phyloP scores from a whole-genome alignment of 1,140 invertebrate genomes.

The Linepithema humile region DNA sequence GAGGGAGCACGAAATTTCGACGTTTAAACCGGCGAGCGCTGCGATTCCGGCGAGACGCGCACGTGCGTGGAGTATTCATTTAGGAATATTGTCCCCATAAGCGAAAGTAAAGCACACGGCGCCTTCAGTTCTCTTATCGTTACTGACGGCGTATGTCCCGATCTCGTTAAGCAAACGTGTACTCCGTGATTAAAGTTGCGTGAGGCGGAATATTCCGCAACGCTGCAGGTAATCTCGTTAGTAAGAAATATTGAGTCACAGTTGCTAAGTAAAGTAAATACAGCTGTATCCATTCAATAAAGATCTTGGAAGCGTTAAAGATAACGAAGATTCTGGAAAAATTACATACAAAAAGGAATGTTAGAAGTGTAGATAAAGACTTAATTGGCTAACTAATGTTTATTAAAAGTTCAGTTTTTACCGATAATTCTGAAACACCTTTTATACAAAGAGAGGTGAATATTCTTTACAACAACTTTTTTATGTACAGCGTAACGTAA shows the following conservation, averaged over 20 bases:
- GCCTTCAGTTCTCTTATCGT: conserved; percentile 20
- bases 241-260: background rate
- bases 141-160: background rate
- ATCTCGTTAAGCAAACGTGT: conserved; percentile 10
- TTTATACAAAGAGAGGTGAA: too few species aligned
- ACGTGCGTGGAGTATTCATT: conserved; percentile 42
- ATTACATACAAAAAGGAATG: background rate
- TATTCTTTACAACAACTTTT: background rate
- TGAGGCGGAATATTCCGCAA: background rate
- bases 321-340: background rate
- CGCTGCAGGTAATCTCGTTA: background rate
- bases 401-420: too few species aligned
- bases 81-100: conserved; percentile 27
- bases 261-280: background rate
- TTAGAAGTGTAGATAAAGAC: too few species aligned
- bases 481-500: background rate
- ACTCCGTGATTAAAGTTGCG: conserved; percentile 21
- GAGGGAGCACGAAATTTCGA: conserved; percentile 50
- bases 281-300: background rate
- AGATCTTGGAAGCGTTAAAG: background rate
- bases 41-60: conserved; percentile 49
- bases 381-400: too few species aligned
- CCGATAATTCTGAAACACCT: too few species aligned
- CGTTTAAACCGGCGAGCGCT: conserved; percentile 42
- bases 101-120: conserved; percentile 1